Conservation (phyloP, 2,797 vertebrate genomes). For the Sitta carolinensis region DNA sequence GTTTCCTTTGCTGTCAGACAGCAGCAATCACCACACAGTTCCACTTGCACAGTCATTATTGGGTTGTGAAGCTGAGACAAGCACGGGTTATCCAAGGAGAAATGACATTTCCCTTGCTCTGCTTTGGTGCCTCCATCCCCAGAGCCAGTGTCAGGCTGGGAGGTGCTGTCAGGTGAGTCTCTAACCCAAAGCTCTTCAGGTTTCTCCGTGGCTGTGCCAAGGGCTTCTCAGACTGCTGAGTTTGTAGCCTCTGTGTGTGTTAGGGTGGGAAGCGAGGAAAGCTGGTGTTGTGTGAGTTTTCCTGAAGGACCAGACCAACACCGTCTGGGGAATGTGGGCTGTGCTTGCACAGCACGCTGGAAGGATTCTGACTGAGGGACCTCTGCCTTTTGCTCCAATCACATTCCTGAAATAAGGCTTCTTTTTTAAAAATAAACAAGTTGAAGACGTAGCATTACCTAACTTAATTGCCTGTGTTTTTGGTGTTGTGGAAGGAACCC, state of each 20-base stretch:
- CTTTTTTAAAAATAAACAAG: neutral
- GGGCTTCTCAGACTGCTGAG: neutral
- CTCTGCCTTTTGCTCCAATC: neutral
- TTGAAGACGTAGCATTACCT: neutral
- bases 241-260: neutral
- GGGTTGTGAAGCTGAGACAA: neutral
- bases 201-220: neutral
- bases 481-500: neutral
- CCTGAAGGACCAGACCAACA: neutral
- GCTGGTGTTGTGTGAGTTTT: rapidly evolving
- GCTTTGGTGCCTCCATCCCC: neutral
- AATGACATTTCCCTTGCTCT: neutral
- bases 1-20: neutral
- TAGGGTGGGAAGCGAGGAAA: neutral
- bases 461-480: neutral
- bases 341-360: neutral
- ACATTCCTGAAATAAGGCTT: neutral
- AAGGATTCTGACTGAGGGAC: neutral
- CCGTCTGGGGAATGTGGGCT: neutral
- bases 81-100: neutral
- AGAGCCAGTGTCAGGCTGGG: neutral
- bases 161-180: neutral
- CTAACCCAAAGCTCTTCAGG: neutral
- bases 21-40: neutral
- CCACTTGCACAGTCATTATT: neutral